Evolutionary conservation across 2,113 vertebrate species (phyloP).

Genomic region (Todiramphus saurophagus): DNA sequence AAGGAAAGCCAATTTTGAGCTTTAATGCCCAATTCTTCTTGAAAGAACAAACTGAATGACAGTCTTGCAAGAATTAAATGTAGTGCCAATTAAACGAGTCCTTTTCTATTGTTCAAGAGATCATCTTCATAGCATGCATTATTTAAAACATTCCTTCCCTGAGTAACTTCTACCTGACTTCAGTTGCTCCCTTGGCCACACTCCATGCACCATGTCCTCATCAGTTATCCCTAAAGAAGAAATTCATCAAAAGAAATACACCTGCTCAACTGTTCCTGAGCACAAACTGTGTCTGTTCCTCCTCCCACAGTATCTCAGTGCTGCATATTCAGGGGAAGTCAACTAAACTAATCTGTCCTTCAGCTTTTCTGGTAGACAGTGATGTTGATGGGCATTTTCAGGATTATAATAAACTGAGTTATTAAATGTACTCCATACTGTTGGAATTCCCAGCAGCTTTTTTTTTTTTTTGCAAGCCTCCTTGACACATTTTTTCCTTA

Average conservation of each 20-base stretch:
- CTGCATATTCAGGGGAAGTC: neutral
- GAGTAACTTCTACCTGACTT: neutral
- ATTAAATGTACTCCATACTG: neutral
- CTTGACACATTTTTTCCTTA: neutral
- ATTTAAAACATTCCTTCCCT: neutral
- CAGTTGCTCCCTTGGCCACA: neutral
- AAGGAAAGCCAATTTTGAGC: neutral
- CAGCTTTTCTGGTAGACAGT: neutral
- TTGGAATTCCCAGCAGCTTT: neutral
- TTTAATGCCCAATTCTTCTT: neutral
- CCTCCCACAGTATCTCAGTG: neutral
- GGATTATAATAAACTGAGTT: neutral
- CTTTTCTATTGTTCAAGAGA: neutral
- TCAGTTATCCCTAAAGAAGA: neutral
- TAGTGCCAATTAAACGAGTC: neutral
- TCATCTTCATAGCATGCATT: neutral
- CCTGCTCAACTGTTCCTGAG: neutral
- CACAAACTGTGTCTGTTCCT: neutral
- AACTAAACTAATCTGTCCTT: neutral
- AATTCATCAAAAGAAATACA: neutral
- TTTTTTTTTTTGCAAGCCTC: neutral
- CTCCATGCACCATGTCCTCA: neutral
- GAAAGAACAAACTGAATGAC: neutral
- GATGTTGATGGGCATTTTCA: neutral
- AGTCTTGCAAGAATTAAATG: neutral